Evolutionary conservation across 2,888 invertebrate genomes (phyloP), one percentile per base, ranked within the genome.

Genomic region (Folsomia manolachei): DNA sequence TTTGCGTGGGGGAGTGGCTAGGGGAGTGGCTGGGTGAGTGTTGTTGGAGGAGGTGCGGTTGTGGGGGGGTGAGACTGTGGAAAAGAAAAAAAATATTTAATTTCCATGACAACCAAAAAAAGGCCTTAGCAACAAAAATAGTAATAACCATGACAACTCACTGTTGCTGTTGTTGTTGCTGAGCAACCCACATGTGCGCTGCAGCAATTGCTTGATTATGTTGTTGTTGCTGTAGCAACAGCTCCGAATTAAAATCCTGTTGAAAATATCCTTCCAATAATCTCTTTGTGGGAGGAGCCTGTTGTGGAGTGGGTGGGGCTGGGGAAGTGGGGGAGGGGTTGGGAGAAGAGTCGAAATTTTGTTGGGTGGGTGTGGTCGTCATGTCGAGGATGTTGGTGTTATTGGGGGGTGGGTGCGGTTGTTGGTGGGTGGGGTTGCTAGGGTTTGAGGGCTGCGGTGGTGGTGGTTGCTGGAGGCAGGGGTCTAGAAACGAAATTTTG

Each of bases 141-240:
- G n/a, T n/a, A n/a, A n/a, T n/a, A n/a, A n/a, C n/a, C n/a, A n/a
- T n/a, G n/a, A n/a, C 39, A 39, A 39, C 39, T 39, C 14, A 14
- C 14, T 39, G 39, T 39, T 39, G 39, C 4, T 4, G 27, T n/a
- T 27, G 27, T 27, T 64, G 64, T 27, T 64, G 64, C 27, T 70
- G 71, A 60, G 71, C 68, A 24, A 73, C 73, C 73, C 73, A 73
- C 64, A 71, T 70, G 52, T 73, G 73, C 2, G 73, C 73, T 7
- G 73, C 73, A n/a, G 73, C 73, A 24, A 73, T 71, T 11, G 73
- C 73, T 14, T 39, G 39, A 39, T 39, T 39, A 14, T 39, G 39
- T 9, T 64, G 18, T 27, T 64, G 64, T 39, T 39, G 39, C 39
- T 39, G 39, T 39, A 64, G 23, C 18, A 64, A 27, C n/a, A 25